A percentile compares a stretch with the other conserved stretches of the same genome.
phyloP scores from a whole-genome alignment of 2,113 vertebrate species.

The Echinops telfairi region DNA sequence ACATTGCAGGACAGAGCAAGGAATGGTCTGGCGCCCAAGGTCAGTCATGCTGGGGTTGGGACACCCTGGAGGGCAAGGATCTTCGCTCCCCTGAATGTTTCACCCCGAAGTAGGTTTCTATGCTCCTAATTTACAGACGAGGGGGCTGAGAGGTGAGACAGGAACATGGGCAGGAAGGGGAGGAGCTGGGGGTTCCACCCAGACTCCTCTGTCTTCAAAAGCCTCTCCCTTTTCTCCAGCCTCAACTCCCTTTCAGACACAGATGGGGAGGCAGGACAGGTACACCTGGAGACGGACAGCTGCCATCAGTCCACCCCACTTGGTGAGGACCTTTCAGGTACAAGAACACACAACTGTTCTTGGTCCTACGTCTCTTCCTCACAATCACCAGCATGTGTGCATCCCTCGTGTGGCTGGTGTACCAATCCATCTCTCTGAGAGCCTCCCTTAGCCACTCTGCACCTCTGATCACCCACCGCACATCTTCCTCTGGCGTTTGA shows the following conservation, averaged over 20 bases:
- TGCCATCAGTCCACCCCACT: background rate
- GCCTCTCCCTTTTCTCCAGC: background rate
- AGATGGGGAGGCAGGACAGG: no score
- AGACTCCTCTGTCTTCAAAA: constrained; percentile 5
- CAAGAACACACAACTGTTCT: background rate
- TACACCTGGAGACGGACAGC: background rate
- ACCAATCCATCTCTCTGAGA: background rate
- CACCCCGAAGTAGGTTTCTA: no score
- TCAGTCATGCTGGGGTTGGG: no score
- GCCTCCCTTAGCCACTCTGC: background rate
- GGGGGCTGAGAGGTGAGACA: background rate
- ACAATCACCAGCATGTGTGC: background rate
- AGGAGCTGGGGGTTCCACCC: background rate
- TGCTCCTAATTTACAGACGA: background rate
- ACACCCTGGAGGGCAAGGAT: no score
- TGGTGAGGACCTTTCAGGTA: background rate
- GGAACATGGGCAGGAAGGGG: background rate
- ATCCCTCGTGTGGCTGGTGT: background rate
- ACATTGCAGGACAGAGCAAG: background rate
- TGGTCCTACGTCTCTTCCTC: background rate
- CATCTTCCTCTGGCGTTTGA: background rate
- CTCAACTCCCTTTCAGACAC: background rate
- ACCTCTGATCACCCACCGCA: background rate
- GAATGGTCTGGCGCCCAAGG: background rate
- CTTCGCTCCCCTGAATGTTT: background rate